Evolutionary conservation across 2,113 vertebrate species (phyloP).

Genomic region (Gymnobelideus leadbeateri): DNA sequence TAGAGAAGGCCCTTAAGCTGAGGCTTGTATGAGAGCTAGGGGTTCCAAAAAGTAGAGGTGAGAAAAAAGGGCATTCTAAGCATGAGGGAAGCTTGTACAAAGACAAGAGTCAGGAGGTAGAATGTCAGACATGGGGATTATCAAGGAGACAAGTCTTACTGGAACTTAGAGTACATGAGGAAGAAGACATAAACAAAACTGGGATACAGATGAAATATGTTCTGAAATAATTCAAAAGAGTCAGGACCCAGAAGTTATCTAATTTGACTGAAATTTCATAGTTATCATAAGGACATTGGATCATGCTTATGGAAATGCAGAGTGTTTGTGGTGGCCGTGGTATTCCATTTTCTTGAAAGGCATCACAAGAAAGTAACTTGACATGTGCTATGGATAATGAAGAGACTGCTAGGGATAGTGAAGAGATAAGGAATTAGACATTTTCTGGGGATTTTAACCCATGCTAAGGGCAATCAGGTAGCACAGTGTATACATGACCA

Average conservation of each 20-base stretch:
- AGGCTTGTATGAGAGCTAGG: not conserved
- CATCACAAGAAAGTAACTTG: too few relatives aligned
- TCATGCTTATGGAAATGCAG: not conserved
- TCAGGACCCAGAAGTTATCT: not conserved
- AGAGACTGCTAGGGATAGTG: not conserved
- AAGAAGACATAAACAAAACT: not conserved
- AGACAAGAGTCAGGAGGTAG: not conserved
- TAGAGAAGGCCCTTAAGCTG: not conserved
- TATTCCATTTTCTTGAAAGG: too few relatives aligned
- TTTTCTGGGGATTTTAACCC: not conserved
- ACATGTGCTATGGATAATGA: not conserved
- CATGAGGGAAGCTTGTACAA: not conserved
- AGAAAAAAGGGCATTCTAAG: not conserved
- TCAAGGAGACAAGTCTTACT: not conserved
- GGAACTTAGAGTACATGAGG: not conserved
- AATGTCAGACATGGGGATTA: not conserved
- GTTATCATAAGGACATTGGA: not conserved
- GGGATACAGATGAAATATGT: not conserved
- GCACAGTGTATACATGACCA: too few relatives aligned
- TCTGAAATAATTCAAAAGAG: not conserved
- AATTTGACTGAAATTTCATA: not conserved
- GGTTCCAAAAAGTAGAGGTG: not conserved
- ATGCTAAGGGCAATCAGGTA: not conserved
- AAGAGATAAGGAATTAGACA: not conserved
- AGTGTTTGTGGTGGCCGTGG: not conserved